These are phyloP conservation scores for Sprattus sprattus DNA, from an alignment of 2,113 vertebrate genomes.

Conservation along the genomic window DNA sequence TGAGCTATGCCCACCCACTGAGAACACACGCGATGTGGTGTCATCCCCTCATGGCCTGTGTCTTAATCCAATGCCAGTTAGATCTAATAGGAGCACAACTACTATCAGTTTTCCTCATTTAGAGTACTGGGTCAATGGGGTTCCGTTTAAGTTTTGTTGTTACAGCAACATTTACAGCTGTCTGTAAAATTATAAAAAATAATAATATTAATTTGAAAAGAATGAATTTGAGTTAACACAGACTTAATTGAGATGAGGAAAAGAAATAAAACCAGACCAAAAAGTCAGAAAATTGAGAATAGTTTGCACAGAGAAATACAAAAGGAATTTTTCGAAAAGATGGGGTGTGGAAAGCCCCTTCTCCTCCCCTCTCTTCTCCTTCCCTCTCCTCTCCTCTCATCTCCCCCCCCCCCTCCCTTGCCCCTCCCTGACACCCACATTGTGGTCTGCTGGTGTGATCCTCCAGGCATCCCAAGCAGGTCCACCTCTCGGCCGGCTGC, in stretches of 20 bases:
- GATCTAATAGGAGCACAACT: not conserved
- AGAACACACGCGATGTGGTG: not conserved
- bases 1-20: not conserved
- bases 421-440: constrained; percentile 38
- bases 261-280: not conserved
- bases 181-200: too few species aligned
- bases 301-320: not conserved
- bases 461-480: constrained; percentile 57
- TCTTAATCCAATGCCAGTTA: not conserved
- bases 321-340: not conserved
- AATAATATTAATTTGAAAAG: not conserved
- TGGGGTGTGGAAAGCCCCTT: not conserved
- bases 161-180: not conserved
- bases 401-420: not conserved
- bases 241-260: not conserved
- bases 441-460: constrained; percentile 60
- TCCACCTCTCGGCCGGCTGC: constrained; percentile 60
- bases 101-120: not conserved
- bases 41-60: not conserved
- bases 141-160: not conserved
- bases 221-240: not conserved
- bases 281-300: not conserved
- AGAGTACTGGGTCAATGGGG: not conserved
- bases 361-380: not conserved
- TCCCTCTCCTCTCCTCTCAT: not conserved